phyloP scores from a whole-genome alignment of 2,113 vertebrate species.

The Odocoileus hemionus region DNA sequence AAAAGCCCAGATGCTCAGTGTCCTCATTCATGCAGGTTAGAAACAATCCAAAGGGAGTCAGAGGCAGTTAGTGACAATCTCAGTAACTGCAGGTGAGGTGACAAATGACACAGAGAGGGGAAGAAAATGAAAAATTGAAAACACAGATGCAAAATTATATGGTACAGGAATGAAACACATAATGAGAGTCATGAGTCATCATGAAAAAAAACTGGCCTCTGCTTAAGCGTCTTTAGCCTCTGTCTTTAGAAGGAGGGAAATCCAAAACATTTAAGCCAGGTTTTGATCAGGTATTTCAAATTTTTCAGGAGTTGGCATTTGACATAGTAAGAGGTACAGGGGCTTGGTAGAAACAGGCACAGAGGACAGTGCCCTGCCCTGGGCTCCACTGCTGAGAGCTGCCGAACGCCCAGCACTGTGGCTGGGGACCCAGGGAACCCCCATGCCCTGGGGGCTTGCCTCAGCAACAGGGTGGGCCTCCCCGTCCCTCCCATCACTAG shows the following conservation, averaged over 20 bases:
- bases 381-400: not conserved
- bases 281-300: constrained; percentile 16
- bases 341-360: not conserved
- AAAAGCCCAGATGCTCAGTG: not conserved
- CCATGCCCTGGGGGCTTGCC: not conserved
- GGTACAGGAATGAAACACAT: not conserved
- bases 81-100: not conserved
- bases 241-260: constrained; percentile 37
- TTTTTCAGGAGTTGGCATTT: constrained; percentile 30
- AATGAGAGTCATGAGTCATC: not conserved
- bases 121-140: constrained; percentile 19
- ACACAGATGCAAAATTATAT: constrained; percentile 2
- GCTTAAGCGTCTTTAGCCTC: not conserved
- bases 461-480: not conserved
- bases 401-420: no score
- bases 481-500: not conserved
- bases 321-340: not conserved
- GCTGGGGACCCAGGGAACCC: not conserved
- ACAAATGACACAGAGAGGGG: not conserved
- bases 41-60: not conserved
- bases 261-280: constrained; percentile 6
- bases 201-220: not conserved
- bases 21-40: not conserved
- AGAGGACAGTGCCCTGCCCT: not conserved
- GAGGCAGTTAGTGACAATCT: not conserved